These are phyloP conservation scores for Stigmatopora argus DNA, from an alignment of 2,113 vertebrate species.

Conservation along the genomic window DNA sequence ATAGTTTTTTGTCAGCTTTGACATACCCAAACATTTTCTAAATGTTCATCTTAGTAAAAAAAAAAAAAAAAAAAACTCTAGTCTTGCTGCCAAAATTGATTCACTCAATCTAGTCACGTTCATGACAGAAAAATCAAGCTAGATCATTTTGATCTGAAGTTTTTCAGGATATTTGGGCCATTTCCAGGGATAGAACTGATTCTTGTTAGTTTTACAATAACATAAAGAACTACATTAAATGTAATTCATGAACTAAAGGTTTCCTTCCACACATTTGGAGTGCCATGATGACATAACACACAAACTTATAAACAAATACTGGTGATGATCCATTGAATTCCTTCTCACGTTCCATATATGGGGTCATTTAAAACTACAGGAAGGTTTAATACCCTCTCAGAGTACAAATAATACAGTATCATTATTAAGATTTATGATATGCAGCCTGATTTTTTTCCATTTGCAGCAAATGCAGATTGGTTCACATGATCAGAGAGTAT, in stretches of 20 bases:
- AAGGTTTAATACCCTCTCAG: neutral
- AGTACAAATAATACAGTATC: constrained; percentile 10
- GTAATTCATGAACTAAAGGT: neutral
- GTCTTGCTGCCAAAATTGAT: neutral
- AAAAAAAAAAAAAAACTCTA: neutral
- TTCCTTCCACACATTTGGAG: neutral
- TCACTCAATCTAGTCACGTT: neutral
- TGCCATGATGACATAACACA: neutral
- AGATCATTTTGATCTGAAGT: no score
- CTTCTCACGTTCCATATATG: neutral
- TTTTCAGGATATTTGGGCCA: neutral
- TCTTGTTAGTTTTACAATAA: neutral
- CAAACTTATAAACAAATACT: neutral
- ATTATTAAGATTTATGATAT: constrained; percentile 6
- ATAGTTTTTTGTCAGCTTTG: neutral
- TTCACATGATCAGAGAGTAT: constrained; percentile 28
- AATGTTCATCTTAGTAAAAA: neutral
- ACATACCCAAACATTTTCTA: neutral
- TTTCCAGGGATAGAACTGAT: neutral
- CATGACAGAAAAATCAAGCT: neutral
- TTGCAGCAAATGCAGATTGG: constrained; percentile 23
- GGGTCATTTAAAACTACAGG: neutral
- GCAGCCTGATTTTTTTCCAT: constrained; percentile 6
- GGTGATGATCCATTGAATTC: neutral
- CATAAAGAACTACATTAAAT: neutral